Base-by-base conservation (phyloP, 2,888 invertebrate genomes). In the Catocala nupta region DNA sequence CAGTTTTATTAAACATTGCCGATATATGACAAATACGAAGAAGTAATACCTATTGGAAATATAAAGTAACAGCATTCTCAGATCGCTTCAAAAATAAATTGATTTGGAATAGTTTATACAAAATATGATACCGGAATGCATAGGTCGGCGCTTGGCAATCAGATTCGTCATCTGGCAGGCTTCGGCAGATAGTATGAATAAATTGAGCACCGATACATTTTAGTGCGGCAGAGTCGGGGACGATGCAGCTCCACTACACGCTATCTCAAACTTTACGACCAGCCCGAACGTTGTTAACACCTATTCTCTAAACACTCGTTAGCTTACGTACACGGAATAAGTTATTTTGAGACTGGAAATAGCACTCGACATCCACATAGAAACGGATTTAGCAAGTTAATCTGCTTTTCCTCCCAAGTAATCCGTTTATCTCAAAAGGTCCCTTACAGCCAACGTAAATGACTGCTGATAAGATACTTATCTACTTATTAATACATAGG, bases 121-220 rank as follows among this genome's bases (percentile, higher is more conserved):
- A 60, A 34, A 55, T 12, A 49, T 44, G 48, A 42, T 43, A 59
- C 33, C 62, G 33, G 62, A 68, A 60, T 73, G 65, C 66, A 65
- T 58, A 52, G 48, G 58, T 65, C 63, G 65, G 69, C 59, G 65
- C 69, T 75, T 60, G 57, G 70, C 65, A 77, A 78, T 75, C 70
- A 66, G 62, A 62, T 76, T 68, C 66, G 72, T 73, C 70, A 68
- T 71, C 70, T 68, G 59, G 63, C 66, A 68, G 63, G 73, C 78
- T 78, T 74, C 73, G 70, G 72, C 70, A 70, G 76, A 80, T 76
- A 70, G 65, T 73, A 78, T 80, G 81, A 83, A 86, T 86, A 86
- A 81, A 84, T 81, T 79, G 81, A 76, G 73, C 72, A 68, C 69
- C 77, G 77, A 81, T 83, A 82, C 70, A 78, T 79, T 78, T 74